phyloP scores from a whole-genome alignment of 2,888 invertebrate species.

The Cryptocheilus praepositus region DNA sequence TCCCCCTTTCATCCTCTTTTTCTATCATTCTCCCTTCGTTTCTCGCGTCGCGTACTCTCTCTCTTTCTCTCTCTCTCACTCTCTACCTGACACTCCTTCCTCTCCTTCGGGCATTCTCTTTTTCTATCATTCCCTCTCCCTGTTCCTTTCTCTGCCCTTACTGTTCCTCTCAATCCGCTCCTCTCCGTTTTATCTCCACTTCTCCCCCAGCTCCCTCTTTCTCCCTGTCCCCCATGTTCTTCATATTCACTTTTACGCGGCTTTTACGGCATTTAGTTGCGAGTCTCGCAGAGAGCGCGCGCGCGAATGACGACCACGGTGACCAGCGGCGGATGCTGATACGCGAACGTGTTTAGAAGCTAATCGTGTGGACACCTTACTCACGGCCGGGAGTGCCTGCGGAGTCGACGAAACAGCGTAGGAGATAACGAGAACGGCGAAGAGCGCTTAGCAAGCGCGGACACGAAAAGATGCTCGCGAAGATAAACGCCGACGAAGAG shows the following conservation, averaged over 20 bases:
- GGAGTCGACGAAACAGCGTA: not conserved
- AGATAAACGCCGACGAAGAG: constrained; percentile 26
- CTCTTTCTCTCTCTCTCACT: constrained; percentile 3
- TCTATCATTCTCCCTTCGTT: constrained; percentile 16
- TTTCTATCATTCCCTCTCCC: constrained; percentile 19
- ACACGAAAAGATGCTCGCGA: constrained; percentile 26
- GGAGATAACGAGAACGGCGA: not conserved
- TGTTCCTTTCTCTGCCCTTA: constrained; percentile 13
- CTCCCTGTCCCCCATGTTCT: constrained; percentile 21
- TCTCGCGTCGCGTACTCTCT: constrained; percentile 11
- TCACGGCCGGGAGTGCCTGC: not conserved
- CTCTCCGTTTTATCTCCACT: not conserved
- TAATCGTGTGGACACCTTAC: not conserved
- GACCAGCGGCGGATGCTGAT: too few species aligned
- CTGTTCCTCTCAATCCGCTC: constrained; percentile 9
- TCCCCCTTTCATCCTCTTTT: constrained; percentile 1
- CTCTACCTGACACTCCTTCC: not conserved
- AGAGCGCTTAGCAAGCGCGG: not conserved
- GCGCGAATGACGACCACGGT: not conserved
- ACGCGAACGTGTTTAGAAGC: too few species aligned
- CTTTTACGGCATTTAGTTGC: constrained; percentile 56
- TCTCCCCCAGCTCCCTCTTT: constrained; percentile 11
- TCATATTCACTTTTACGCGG: constrained; percentile 50
- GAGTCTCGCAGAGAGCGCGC: constrained; percentile 34
- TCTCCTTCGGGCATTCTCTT: constrained; percentile 1